These are phyloP conservation scores for Odontamblyopus lacepedii DNA, from an alignment of 2,797 vertebrate genomes.

Conservation along the genomic window DNA sequence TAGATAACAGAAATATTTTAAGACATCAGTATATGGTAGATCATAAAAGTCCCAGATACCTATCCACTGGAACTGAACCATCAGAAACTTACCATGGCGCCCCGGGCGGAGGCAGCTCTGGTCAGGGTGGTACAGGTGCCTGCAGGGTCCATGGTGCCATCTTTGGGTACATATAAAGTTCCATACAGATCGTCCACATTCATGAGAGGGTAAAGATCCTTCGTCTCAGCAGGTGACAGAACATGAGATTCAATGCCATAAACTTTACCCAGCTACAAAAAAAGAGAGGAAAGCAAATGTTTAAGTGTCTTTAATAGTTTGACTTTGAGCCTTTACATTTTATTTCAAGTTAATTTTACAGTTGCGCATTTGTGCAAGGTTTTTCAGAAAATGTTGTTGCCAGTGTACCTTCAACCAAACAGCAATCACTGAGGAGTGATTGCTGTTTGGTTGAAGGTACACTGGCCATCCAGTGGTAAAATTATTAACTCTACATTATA, in stretches of 20 bases:
- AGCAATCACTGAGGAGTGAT: no score
- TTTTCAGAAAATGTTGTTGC: not conserved
- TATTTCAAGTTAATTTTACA: not conserved
- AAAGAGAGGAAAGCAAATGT: not conserved
- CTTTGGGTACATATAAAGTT: constrained; percentile 92
- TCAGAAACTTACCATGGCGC: constrained; percentile 80
- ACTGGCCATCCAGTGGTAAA: no score
- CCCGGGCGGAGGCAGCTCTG: constrained; percentile 85
- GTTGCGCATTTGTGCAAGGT: not conserved
- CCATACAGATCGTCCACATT: constrained; percentile 91
- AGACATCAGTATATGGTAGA: not conserved
- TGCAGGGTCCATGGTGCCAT: constrained; percentile 96
- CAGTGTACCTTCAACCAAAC: no score
- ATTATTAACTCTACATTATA: no score
- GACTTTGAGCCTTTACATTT: not conserved
- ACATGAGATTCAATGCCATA: constrained; percentile 94
- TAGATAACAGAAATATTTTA: constrained; percentile 26
- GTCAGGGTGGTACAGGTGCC: constrained; percentile 89
- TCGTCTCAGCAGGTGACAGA: constrained; percentile 89
- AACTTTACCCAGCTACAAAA: constrained; percentile 88
- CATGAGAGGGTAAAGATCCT: constrained; percentile 95
- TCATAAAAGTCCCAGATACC: not conserved
- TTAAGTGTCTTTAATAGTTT: not conserved
- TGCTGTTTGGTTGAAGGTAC: no score
- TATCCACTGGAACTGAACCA: no score